A percentile compares a stretch with the other conserved stretches of the same genome.
phyloP scores from a whole-genome alignment of 2,888 invertebrate genomes.

The Ormyrus nitidulus region DNA sequence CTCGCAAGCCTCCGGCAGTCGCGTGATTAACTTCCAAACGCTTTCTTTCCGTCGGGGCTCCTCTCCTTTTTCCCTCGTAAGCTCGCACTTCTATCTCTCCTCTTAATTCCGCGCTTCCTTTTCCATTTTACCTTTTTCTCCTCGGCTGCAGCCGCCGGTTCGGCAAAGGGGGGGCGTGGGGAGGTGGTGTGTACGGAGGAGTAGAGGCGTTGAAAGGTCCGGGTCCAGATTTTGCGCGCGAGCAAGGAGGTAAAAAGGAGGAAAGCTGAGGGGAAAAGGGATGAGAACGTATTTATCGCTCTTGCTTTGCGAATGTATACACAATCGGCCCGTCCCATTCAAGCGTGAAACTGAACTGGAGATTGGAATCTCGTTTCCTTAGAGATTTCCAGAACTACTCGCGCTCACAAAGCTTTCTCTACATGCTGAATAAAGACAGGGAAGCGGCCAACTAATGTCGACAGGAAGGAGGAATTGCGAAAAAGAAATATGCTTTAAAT shows the following conservation, averaged over 20 bases:
- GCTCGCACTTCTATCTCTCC: conserved; percentile 27
- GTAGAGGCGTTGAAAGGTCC: conserved; percentile 11
- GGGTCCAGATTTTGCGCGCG: conserved; percentile 14
- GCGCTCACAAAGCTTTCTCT: conserved; percentile 41
- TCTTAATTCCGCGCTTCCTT: conserved; percentile 6
- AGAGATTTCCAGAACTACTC: conserved; percentile 30
- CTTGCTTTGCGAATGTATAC: conserved; percentile 45
- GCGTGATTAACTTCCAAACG: conserved; percentile 64
- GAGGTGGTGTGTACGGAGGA: neutral
- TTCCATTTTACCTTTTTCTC: conserved; percentile 12
- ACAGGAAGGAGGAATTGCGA: neutral
- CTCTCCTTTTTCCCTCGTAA: conserved; percentile 11
- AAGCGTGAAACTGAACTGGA: conserved; percentile 56
- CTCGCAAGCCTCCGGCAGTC: conserved; percentile 62
- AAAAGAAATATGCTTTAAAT: neutral
- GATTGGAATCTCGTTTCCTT: conserved; percentile 54
- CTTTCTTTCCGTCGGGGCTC: conserved; percentile 50
- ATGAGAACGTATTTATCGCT: conserved; percentile 55
- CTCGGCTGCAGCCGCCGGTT: neutral
- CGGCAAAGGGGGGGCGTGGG: neutral
- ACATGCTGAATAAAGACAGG: conserved; percentile 20
- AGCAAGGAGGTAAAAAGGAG: neutral
- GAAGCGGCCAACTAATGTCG: conserved; percentile 46
- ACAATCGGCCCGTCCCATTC: conserved; percentile 51
- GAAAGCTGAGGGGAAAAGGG: conserved; percentile 32